phyloP scores from a whole-genome alignment of 2,888 invertebrate genomes.

The Scaptomyza flava region DNA sequence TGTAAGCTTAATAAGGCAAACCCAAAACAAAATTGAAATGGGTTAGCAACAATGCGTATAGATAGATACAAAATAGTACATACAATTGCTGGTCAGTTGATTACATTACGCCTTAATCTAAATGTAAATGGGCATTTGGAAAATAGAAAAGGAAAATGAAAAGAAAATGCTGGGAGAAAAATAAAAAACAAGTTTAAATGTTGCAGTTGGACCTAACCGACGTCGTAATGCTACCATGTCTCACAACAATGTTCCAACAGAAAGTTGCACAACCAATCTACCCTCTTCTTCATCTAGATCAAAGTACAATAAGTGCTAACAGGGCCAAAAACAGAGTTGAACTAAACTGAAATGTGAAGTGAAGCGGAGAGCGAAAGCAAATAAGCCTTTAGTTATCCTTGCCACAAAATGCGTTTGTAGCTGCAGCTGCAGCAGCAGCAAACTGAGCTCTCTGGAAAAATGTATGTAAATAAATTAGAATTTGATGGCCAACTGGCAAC shows the following conservation, averaged over 20 bases:
- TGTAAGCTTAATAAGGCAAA: constrained; percentile 33
- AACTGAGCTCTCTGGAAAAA: constrained; percentile 33
- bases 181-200: background rate
- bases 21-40: constrained; percentile 20
- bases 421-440: constrained; percentile 18
- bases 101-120: constrained; percentile 67
- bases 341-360: constrained; percentile 10
- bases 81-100: constrained; percentile 44
- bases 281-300: background rate
- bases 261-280: background rate
- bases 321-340: constrained; percentile 42
- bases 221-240: background rate
- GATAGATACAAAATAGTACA: background rate
- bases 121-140: constrained; percentile 69
- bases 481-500: constrained; percentile 43
- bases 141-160: constrained; percentile 15
- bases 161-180: background rate
- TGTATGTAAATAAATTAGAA: constrained; percentile 77
- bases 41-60: background rate
- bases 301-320: constrained; percentile 28
- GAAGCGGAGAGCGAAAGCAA: constrained; percentile 39
- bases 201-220: background rate
- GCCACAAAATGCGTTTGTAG: constrained; percentile 53
- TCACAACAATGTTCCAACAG: too few species aligned
- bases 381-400: constrained; percentile 54